These are phyloP conservation scores for Lates calcarifer DNA, from an alignment of 2,113 vertebrate species.

Conservation along the genomic window DNA sequence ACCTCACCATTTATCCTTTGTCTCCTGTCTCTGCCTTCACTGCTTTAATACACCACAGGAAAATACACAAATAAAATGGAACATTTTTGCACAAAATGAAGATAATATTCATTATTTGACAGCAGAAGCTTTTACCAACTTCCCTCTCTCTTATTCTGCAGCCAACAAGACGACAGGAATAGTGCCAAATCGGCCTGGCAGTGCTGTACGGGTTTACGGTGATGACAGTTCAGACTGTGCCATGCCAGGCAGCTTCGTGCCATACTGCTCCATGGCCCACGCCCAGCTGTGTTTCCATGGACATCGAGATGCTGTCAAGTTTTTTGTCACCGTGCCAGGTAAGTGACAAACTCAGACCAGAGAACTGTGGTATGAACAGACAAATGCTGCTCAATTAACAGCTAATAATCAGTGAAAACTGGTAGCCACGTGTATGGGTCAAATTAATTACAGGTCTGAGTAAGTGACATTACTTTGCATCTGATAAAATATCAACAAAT, in stretches of 20 bases:
- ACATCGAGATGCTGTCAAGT: constrained; percentile 97
- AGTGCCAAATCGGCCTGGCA: constrained; percentile 88
- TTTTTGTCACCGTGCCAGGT: constrained; percentile 97
- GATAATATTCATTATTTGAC: not conserved
- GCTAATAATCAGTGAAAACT: too few relatives aligned
- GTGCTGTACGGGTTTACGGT: constrained; percentile 91
- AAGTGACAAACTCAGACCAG: not conserved
- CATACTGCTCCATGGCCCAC: constrained; percentile 99
- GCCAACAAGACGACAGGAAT: constrained; percentile 87
- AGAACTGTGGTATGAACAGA: not conserved
- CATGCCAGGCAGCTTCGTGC: constrained; percentile 89
- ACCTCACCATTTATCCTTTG: not conserved
- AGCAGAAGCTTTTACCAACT: not conserved
- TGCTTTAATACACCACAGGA: not conserved
- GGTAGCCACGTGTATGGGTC: not conserved
- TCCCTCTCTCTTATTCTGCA: constrained; percentile 54
- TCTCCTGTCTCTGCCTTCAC: not conserved
- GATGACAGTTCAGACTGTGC: constrained; percentile 88
- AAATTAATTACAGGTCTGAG: not conserved
- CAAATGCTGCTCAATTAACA: not conserved
- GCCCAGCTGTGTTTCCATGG: constrained; percentile 99
- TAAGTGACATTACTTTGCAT: too few relatives aligned
- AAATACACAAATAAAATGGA: not conserved
- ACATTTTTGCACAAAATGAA: not conserved
- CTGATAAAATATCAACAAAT: too few relatives aligned